Percentiles rank a stretch among this genome's conserved stretches.
Evolutionary conservation across 2,113 vertebrate species (phyloP).

Genomic region (Cichladusa arquata): DNA sequence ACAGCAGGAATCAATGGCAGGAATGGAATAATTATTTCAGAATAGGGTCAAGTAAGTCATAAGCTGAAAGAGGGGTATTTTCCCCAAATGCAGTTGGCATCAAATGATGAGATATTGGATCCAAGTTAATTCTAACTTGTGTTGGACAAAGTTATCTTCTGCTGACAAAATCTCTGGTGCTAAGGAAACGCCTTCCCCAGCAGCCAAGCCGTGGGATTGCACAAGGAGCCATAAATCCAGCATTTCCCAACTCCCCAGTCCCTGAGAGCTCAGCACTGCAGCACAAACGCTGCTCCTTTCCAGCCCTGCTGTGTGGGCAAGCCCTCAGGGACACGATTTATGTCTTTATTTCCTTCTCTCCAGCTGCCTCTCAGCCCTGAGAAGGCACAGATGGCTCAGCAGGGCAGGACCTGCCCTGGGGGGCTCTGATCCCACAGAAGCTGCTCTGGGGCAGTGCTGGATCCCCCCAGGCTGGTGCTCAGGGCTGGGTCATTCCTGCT

Average conservation of each 20-base stretch:
- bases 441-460: neutral
- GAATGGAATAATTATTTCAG: neutral
- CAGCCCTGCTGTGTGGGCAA: neutral
- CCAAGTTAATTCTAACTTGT: neutral
- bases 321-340: neutral
- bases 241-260: neutral
- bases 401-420: accelerated
- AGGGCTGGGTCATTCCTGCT: accelerated
- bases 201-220: neutral
- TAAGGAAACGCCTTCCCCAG: neutral
- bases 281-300: neutral
- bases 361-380: neutral
- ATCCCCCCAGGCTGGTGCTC: neutral
- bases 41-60: accelerated
- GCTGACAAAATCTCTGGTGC: neutral
- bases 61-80: neutral
- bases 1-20: neutral
- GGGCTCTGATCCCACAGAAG: neutral
- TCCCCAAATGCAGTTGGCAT: neutral
- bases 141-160: neutral
- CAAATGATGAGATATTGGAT: neutral
- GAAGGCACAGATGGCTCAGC: neutral
- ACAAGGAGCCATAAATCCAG: slow-evolving; percentile 8
- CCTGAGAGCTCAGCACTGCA: neutral
- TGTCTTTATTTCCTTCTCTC: neutral